Evolutionary conservation across 1,140 invertebrate genomes (phyloP), one percentile per base, ranked within the genome.

Genomic region (Paracyclopina nana): DNA sequence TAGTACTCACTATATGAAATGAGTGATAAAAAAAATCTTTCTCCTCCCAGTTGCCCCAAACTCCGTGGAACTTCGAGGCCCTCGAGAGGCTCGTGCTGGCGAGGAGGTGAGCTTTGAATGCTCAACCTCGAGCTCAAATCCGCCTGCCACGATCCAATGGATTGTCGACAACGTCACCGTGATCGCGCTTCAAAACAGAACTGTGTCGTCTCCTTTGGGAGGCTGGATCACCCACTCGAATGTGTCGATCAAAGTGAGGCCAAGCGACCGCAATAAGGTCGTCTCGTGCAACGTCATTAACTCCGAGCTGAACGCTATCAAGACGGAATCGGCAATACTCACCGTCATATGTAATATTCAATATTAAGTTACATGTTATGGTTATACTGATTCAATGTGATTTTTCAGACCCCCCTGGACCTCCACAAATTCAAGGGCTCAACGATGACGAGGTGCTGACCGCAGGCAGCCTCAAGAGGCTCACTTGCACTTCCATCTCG

Each of bases 221-320:
- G 88, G 88, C 14, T 92, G 78, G 75, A 80, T 87, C 25, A 90
- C 87, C 0, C 77, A 72, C 9, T 91, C 86, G 1, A 85, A 87
- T 60, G 78, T 92, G 41, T 84, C 78, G 0, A 77, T 85, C 28
- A 70, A 72, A 12, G 77, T 94, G 56, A 77, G 78, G 59, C 72
- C 75, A 1, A 75, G 80, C 55, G 74, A 78, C 51, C 68, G 77
- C 54, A 80, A 77, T 28, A 70, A 87, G 52, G 78, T 83, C 44
- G 79, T 88, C 54, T 78, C 84, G 42, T 90, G 86, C 63, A 82
- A 87, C 59, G 85, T 80, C 0, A 69, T 82, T 44, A 88, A 87
- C 63, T 75, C 74, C 58, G 79, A 82, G 55, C 70, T 88, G 3
- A 81, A 81, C 1, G 81, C 86, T 60, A 86, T 82, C 55, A 80